Evolutionary conservation across 2,113 vertebrate genomes (phyloP).

Genomic region (Condylura cristata): DNA sequence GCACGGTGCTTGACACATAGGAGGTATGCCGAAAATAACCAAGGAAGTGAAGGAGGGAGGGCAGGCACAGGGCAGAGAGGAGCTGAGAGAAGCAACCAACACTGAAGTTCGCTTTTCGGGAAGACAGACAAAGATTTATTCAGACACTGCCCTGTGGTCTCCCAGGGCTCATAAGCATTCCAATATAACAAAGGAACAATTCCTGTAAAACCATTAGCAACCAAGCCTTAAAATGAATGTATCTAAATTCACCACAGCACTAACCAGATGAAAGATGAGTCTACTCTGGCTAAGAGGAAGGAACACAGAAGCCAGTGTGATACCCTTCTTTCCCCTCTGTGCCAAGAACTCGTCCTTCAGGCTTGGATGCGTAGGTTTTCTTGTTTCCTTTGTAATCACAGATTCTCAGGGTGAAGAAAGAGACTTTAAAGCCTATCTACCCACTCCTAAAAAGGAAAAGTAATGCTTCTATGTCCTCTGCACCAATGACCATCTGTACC

Average conservation of each 20-base stretch:
- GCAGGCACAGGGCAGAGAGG: background rate
- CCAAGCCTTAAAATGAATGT: background rate
- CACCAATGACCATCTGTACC: background rate
- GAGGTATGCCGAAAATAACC: background rate
- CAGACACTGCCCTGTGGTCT: background rate
- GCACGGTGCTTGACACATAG: background rate
- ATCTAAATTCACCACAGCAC: background rate
- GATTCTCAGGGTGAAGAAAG: background rate
- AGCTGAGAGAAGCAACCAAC: background rate
- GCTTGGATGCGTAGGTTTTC: background rate
- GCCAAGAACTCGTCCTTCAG: background rate
- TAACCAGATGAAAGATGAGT: background rate
- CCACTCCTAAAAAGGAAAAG: background rate
- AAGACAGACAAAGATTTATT: background rate
- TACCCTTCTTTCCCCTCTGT: background rate
- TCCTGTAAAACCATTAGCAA: slow-evolving; percentile 41
- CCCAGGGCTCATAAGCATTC: background rate
- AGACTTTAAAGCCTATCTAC: background rate
- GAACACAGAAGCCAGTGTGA: background rate
- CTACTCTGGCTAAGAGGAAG: background rate
- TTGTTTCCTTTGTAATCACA: background rate
- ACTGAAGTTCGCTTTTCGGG: background rate
- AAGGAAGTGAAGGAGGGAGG: background rate
- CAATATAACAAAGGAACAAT: background rate
- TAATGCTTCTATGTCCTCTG: background rate